Percentiles rank a stretch among this genome's conserved stretches.
phyloP scores from a whole-genome alignment of 2,113 vertebrate species.

The Corapipo altera region DNA sequence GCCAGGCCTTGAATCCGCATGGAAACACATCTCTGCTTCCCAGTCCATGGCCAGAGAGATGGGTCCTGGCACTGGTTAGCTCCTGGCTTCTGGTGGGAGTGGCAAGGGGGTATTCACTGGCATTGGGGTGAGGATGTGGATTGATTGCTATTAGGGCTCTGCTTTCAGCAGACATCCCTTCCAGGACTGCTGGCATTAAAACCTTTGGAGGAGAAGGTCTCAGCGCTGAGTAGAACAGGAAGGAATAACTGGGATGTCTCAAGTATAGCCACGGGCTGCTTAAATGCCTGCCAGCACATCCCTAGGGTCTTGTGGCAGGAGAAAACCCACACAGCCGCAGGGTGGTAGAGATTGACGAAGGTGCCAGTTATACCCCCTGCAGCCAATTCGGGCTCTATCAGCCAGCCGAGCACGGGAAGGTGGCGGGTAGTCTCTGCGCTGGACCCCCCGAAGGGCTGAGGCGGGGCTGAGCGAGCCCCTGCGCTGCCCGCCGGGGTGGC shows the following conservation, averaged over 20 bases:
- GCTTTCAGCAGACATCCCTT: not conserved
- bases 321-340: not conserved
- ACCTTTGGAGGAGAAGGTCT: not conserved
- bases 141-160: not conserved
- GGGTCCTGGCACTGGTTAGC: not conserved
- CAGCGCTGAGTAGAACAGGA: not conserved
- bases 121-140: not conserved
- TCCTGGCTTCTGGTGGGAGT: not conserved
- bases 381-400: not conserved
- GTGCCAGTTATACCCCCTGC: not conserved
- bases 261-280: not conserved
- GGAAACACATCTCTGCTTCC: not conserved
- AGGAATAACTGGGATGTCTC: not conserved
- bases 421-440: not conserved
- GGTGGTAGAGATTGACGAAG: not conserved
- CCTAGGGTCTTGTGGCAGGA: not conserved
- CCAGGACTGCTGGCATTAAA: not conserved
- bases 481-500: fast-evolving
- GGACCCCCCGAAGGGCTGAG: not conserved
- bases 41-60: not conserved
- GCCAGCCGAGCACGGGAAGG: too few relatives aligned
- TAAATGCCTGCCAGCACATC: not conserved
- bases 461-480: too few relatives aligned
- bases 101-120: fast-evolving
- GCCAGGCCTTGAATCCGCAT: not conserved